Base-by-base conservation (phyloP, 2,888 invertebrate genomes). In the Drosophila lacicola region DNA sequence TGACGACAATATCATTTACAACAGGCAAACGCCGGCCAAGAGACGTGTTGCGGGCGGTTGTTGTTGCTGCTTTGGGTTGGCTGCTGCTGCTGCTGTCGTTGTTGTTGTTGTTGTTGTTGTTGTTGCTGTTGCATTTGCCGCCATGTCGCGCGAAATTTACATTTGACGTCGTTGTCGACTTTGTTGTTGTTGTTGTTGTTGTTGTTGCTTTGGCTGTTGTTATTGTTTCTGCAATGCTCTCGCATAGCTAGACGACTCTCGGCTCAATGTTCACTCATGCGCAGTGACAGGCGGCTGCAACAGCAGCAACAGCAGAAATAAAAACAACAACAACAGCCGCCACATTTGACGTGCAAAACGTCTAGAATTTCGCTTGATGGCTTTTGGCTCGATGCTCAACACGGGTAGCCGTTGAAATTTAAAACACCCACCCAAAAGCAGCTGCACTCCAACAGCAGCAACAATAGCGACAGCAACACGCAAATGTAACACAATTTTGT, bases 181-280 rank as follows among this genome's bases (percentile, higher is more conserved):
- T 62, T 66, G 46, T 36, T 61, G 45, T 36, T 61, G 54, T 17
- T 60, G 33, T 60, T n/a, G n/a, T n/a, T n/a, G n/a, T n/a, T n/a
- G n/a, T n/a, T 74, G 49, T 21, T 61, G 37, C 34, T 74, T 56
- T 62, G 65, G n/a, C 36, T 70, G 51, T 33, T 65, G 47, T 54
- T 72, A 51, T 50, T 58, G 36, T 50, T 65, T 36, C 50, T 67
- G 64, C 39, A 42, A 39, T 25, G 55, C 71, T 69, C 74, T 61
- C 55, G 55, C 63, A 67, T 17, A 49, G 75, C 64, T 51, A 62
- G 75, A 69, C 66, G 29, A 42, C 44, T 64, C 80, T 64, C 67
- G 58, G 82, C 80, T 72, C 83, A 74, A 79, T 85, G 88, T 77
- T 82, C 88, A 85, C 88, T 89, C 89, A 89, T 85, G 89, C 88